Evolutionary conservation across 92 coral and sea anemone species (phyloP).

Genomic region (Epizoanthus illoricatus): DNA sequence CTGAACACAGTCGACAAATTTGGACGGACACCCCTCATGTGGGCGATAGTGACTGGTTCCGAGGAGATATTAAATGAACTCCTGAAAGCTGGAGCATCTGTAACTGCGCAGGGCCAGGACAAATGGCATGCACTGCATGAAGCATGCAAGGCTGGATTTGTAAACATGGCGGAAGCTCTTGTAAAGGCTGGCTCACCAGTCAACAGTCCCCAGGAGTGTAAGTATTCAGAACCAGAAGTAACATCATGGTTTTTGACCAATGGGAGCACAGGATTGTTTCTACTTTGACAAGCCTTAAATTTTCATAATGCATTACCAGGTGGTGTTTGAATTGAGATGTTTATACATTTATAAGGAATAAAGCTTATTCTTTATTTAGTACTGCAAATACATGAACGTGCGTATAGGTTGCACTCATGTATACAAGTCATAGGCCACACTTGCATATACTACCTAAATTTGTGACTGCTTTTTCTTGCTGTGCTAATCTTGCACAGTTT

Average conservation of each 20-base stretch:
- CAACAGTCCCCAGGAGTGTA: constrained; percentile 88
- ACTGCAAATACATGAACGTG: too few species aligned
- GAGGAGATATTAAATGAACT: constrained; percentile 72
- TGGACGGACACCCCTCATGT: constrained; percentile 89
- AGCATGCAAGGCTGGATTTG: constrained; percentile 84
- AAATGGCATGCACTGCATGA: constrained; percentile 98
- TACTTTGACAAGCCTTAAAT: too few species aligned
- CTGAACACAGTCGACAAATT: constrained; percentile 79
- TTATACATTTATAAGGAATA: too few species aligned
- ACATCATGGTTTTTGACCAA: background rate
- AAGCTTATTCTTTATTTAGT: too few species aligned
- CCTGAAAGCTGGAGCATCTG: constrained; percentile 78
- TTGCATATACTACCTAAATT: too few species aligned
- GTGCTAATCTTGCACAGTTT: too few species aligned
- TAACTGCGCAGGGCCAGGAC: constrained; percentile 54
- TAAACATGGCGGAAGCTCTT: constrained; percentile 67
- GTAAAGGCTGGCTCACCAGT: constrained; percentile 81
- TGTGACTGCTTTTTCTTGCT: too few species aligned
- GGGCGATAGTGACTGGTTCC: constrained; percentile 80
- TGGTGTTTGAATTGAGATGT: too few species aligned
- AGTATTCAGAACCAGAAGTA: constrained; percentile 38
- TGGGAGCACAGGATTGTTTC: too few species aligned
- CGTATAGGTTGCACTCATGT: too few species aligned
- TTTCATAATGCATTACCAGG: too few species aligned
- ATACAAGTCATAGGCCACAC: too few species aligned